Evolutionary conservation across 2,888 invertebrate genomes (phyloP).

Genomic region (Meta bourneti): DNA sequence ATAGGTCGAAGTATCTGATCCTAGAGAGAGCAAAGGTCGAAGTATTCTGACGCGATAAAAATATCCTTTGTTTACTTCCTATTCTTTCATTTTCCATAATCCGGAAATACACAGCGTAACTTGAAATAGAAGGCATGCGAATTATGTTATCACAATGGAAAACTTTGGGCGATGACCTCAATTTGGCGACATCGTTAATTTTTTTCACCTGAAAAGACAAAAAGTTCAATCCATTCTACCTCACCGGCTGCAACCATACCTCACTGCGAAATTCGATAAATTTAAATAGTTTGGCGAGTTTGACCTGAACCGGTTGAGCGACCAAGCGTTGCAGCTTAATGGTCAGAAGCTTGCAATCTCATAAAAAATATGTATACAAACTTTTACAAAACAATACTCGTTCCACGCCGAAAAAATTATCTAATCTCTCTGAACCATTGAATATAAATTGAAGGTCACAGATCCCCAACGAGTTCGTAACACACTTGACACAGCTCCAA

Average conservation of each 20-base stretch:
- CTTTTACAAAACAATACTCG: background rate
- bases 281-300: background rate
- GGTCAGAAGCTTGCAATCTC: background rate
- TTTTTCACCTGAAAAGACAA: background rate
- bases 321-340: slow-evolving; percentile 6
- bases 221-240: background rate
- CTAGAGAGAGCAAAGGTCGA: no score
- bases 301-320: slow-evolving; percentile 40
- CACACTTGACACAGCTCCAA: no score
- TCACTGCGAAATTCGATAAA: background rate
- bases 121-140: background rate
- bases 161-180: background rate
- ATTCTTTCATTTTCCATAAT: no score
- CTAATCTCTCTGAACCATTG: background rate
- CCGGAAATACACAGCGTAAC: no score
- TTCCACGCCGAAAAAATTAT: background rate
- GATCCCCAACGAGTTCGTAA: no score
- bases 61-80: no score
- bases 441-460: no score
- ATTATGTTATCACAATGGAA: background rate
- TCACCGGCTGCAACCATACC: background rate
- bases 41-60: no score
- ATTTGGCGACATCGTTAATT: background rate
- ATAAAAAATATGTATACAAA: background rate
- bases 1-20: no score